phyloP scores from a whole-genome alignment of 2,888 invertebrate species.

The Cremastinae sp. region DNA sequence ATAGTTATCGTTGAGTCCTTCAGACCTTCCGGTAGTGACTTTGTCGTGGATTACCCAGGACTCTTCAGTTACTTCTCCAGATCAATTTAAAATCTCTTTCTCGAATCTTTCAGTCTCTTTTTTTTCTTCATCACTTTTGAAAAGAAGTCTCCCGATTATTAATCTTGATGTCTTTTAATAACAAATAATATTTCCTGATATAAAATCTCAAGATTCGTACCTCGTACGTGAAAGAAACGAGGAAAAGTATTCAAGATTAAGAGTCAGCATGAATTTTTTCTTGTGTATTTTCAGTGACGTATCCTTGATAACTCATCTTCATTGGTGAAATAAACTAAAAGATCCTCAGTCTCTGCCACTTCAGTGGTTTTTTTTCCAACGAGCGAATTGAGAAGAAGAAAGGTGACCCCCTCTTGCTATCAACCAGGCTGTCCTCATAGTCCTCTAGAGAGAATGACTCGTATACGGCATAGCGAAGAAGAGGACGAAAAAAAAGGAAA shows the following conservation, averaged over 20 bases:
- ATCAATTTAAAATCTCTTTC: conserved; percentile 30
- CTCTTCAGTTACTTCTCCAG: conserved; percentile 41
- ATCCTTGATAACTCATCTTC: conserved; percentile 1
- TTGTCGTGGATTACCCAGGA: conserved; percentile 21
- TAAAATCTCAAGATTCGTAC: too few relatives aligned
- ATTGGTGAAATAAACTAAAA: background rate
- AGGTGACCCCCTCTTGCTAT: conserved; percentile 45
- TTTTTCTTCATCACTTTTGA: background rate
- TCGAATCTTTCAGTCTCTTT: background rate
- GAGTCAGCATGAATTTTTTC: too few relatives aligned
- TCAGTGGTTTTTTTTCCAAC: conserved; percentile 3
- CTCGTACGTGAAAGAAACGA: too few relatives aligned
- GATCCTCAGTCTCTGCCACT: background rate
- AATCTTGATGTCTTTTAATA: too few relatives aligned
- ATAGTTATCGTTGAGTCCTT: conserved; percentile 60
- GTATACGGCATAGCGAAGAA: conserved; percentile 38
- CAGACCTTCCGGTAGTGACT: conserved; percentile 55
- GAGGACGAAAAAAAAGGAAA: conserved; percentile 64
- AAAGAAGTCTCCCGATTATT: too few relatives aligned
- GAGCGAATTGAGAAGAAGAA: conserved; percentile 35
- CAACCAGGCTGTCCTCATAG: conserved; percentile 64
- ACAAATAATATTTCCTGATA: too few relatives aligned
- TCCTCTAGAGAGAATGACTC: conserved; percentile 55
- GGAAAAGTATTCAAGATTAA: too few relatives aligned
- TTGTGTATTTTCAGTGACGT: too few relatives aligned